A percentile compares a stretch with the other conserved stretches of the same genome.
Evolutionary conservation across 2,113 vertebrate species (phyloP).

Genomic region (Takifugu bimaculatus): DNA sequence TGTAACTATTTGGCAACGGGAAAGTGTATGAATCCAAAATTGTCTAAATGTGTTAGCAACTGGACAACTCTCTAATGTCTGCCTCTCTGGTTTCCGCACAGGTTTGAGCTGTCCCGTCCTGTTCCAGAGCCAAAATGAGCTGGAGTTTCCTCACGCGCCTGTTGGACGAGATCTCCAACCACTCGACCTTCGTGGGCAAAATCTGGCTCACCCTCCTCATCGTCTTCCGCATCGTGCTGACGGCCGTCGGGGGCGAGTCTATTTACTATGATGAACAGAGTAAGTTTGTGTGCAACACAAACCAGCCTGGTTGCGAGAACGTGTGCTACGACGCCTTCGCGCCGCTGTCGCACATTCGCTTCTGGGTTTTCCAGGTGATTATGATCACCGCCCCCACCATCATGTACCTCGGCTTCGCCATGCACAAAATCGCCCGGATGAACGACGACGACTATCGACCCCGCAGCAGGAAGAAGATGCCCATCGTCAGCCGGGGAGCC

Average conservation of each 20-base stretch:
- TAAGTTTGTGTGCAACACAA: conserved; percentile 88
- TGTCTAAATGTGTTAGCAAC: too few species aligned
- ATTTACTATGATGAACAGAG: conserved; percentile 95
- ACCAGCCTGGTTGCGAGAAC: conserved; percentile 89
- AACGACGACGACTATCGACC: conserved; percentile 66
- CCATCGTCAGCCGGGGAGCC: conserved; percentile 76
- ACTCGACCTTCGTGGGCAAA: conserved; percentile 91
- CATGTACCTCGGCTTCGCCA: conserved; percentile 88
- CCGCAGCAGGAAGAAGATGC: conserved; percentile 64
- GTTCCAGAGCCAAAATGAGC: conserved; percentile 78
- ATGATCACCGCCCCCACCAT: conserved; percentile 84
- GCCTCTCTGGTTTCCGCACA: conserved; percentile 2
- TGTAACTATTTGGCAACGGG: too few species aligned
- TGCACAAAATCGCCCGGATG: conserved; percentile 85
- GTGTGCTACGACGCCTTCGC: conserved; percentile 90
- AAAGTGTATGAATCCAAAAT: too few species aligned
- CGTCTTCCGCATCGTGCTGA: conserved; percentile 87
- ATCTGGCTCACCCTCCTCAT: conserved; percentile 89
- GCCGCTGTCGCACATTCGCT: conserved; percentile 86
- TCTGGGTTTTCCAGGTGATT: conserved; percentile 93
- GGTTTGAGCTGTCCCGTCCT: conserved; percentile 44
- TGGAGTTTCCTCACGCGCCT: conserved; percentile 91
- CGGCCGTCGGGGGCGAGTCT: conserved; percentile 85
- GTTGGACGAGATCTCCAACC: conserved; percentile 91
- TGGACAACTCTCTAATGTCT: neutral